These are phyloP conservation scores for Lepidurus arcticus DNA, from an alignment of 1,140 invertebrate species.

Conservation along the genomic window DNA sequence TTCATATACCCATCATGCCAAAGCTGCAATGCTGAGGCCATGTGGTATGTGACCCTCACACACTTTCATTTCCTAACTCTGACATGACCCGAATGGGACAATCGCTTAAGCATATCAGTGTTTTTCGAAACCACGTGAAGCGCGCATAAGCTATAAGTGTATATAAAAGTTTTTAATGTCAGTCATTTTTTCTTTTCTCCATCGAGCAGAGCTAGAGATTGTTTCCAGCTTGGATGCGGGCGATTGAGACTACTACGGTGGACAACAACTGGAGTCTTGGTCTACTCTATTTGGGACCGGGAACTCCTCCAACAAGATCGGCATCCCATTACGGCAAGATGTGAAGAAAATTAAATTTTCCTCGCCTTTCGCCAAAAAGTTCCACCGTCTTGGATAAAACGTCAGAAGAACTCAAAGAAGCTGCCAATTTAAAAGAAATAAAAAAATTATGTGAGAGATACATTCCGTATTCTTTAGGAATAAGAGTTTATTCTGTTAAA, in stretches of 20 bases:
- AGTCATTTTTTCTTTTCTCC: background rate
- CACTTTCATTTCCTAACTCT: constrained; percentile 11
- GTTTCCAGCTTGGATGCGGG: background rate
- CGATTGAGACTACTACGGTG: background rate
- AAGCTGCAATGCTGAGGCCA: background rate
- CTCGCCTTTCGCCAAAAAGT: too few relatives aligned
- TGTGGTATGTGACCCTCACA: constrained; percentile 17
- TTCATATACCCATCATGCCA: constrained; percentile 1
- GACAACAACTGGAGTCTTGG: background rate
- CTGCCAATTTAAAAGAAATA: too few relatives aligned
- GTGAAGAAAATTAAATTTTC: background rate
- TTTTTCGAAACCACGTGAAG: background rate
- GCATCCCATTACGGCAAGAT: background rate
- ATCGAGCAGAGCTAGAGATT: background rate
- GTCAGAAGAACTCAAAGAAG: too few relatives aligned
- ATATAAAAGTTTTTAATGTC: background rate
- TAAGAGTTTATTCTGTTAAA: background rate
- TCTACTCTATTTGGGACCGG: background rate
- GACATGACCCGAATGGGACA: constrained; percentile 5
- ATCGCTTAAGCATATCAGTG: constrained; percentile 11
- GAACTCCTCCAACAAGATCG: background rate
- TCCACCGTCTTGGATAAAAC: too few relatives aligned
- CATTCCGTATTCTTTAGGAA: too few relatives aligned
- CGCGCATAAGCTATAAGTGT: background rate
- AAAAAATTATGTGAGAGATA: too few relatives aligned